Conservation (phyloP, 2,888 invertebrate genomes). For the Eudemis profundana region DNA sequence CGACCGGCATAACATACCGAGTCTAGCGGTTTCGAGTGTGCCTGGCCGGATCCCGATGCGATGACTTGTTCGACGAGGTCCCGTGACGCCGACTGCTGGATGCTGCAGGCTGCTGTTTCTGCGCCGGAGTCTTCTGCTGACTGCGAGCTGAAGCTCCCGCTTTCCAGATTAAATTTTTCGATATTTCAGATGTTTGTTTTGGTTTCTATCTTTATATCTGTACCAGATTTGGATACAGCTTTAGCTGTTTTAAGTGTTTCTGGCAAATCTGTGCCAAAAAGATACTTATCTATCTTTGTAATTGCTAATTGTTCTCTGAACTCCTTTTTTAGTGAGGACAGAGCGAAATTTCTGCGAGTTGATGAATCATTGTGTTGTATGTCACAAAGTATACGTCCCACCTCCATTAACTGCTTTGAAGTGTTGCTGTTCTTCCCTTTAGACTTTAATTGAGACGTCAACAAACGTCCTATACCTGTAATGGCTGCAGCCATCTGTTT, state of each 20-base stretch:
- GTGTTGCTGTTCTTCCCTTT: background rate
- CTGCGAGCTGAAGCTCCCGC: background rate
- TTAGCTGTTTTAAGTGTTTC: background rate
- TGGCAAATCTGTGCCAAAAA: background rate
- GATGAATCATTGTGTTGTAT: background rate
- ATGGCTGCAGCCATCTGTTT: conserved; percentile 13
- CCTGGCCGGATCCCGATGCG: background rate
- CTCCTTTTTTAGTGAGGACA: background rate
- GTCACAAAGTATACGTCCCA: background rate
- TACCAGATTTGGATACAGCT: background rate
- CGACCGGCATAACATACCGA: no score
- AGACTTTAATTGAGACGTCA: background rate
- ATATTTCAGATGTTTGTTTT: background rate
- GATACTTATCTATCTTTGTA: background rate
- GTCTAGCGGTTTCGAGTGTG: background rate
- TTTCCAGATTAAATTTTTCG: background rate
- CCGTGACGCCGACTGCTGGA: background rate
- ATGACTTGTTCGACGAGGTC: background rate
- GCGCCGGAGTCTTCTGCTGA: background rate
- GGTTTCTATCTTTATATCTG: background rate
- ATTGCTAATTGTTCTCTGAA: background rate
- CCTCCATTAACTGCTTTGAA: background rate
- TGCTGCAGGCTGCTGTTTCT: background rate
- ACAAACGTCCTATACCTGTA: background rate
- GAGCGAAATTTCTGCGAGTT: background rate